phyloP scores from a whole-genome alignment of 2,888 invertebrate species.

The Rotaria macrura region DNA sequence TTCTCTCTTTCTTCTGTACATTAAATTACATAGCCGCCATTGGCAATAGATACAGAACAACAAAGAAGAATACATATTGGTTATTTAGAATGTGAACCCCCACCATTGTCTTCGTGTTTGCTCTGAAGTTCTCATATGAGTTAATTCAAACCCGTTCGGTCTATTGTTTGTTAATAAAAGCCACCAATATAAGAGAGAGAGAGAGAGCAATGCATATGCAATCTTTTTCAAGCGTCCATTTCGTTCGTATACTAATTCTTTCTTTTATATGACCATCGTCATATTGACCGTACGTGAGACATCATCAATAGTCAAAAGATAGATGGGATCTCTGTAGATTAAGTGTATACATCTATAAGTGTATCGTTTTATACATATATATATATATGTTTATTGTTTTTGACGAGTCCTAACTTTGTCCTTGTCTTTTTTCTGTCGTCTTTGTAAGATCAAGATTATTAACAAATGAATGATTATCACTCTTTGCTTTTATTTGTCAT shows the following conservation, averaged over 20 bases:
- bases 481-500: not conserved
- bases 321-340: not conserved
- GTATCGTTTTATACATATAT: not conserved
- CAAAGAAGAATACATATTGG: not conserved
- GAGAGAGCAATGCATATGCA: not conserved
- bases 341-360: not conserved
- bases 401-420: too few relatives aligned
- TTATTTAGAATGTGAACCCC: too few relatives aligned
- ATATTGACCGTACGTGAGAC: not conserved
- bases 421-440: not conserved
- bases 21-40: not conserved
- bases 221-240: not conserved
- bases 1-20: not conserved
- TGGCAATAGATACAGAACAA: not conserved
- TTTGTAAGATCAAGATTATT: not conserved
- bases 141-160: too few relatives aligned
- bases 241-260: not conserved
- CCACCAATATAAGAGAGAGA: not conserved
- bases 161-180: too few relatives aligned
- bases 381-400: not conserved
- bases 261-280: not conserved
- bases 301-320: not conserved
- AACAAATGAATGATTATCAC: not conserved
- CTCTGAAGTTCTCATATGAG: too few relatives aligned
- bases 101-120: too few relatives aligned